A percentile compares a stretch with the other conserved stretches of the same genome.
Conservation (phyloP, 2,797 vertebrate species). For the Galagoides demidoff region DNA sequence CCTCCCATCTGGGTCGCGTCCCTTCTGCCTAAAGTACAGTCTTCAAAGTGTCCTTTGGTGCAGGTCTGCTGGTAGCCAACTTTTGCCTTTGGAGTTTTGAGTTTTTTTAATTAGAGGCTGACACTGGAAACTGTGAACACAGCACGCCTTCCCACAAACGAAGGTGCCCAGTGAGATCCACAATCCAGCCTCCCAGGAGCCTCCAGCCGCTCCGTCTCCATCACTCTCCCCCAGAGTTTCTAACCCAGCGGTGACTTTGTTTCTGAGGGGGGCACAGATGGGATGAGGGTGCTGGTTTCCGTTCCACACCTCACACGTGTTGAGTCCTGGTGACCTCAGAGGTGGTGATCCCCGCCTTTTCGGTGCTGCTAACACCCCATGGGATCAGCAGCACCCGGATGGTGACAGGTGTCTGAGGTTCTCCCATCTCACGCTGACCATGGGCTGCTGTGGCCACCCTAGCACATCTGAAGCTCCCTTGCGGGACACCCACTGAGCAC, state of each 20-base stretch:
- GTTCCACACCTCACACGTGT: not conserved
- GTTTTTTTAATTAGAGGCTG: not conserved
- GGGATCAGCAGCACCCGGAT: not conserved
- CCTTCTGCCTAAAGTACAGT: not conserved
- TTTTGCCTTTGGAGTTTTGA: not conserved
- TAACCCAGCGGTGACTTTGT: too few species aligned
- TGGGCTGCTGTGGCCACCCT: not conserved
- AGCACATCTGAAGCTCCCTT: not conserved
- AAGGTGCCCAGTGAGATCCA: fast-evolving
- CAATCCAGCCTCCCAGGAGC: not conserved
- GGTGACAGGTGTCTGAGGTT: not conserved
- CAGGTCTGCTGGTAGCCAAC: not conserved
- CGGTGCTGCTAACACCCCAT: fast-evolving
- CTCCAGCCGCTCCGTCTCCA: too few species aligned
- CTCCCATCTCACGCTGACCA: not conserved
- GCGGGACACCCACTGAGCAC: not conserved
- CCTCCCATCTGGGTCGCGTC: not conserved
- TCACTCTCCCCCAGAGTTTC: not conserved
- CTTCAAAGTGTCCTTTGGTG: not conserved
- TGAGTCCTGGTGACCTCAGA: fast-evolving
- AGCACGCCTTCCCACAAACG: too few species aligned
- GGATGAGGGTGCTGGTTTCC: not conserved
- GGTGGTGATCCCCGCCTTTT: not conserved
- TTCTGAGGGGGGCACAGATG: not conserved
- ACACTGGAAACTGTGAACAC: fast-evolving